A percentile compares a stretch with the other conserved stretches of the same genome.
These are phyloP conservation scores for Coryphaenoides rupestris DNA, from an alignment of 2,113 vertebrate species.

Conservation along the genomic window DNA sequence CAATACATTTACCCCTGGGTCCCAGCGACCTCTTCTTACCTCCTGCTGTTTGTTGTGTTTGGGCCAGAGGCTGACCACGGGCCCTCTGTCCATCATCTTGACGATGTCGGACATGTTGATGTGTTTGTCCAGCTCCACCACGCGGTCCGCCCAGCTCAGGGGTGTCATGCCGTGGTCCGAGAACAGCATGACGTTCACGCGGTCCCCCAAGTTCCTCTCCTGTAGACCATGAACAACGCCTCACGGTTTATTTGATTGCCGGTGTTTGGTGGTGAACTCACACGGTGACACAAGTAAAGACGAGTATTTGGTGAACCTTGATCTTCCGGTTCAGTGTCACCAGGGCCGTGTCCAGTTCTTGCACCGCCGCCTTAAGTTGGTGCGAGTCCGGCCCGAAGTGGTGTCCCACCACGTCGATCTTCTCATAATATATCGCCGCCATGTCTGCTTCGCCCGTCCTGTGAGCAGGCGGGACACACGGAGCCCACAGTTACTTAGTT, in stretches of 20 bases:
- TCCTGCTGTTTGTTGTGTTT: slow-evolving; percentile 64
- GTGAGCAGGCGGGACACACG: neutral
- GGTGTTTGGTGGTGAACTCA: too few relatives aligned
- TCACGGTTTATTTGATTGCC: neutral
- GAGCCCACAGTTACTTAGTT: neutral
- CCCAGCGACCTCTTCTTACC: slow-evolving; percentile 60
- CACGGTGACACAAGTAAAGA: too few relatives aligned
- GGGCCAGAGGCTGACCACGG: slow-evolving; percentile 91
- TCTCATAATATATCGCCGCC: slow-evolving; percentile 89
- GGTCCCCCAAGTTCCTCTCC: slow-evolving; percentile 75
- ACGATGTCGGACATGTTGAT: slow-evolving; percentile 79
- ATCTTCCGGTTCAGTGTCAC: slow-evolving; percentile 78
- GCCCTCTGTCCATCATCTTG: slow-evolving; percentile 88
- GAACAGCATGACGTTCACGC: slow-evolving; percentile 86
- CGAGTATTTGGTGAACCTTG: slow-evolving; percentile 69
- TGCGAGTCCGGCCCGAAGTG: slow-evolving; percentile 83
- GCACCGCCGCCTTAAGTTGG: slow-evolving; percentile 75
- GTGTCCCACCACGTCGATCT: slow-evolving; percentile 89
- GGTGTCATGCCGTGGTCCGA: slow-evolving; percentile 96
- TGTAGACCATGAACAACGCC: slow-evolving; percentile 44
- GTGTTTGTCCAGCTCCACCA: slow-evolving; percentile 84
- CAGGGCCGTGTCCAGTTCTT: slow-evolving; percentile 78
- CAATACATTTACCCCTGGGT: too few relatives aligned
- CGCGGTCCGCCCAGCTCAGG: slow-evolving; percentile 85
- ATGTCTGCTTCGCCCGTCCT: slow-evolving; percentile 73